Percentiles rank a stretch among this genome's conserved stretches.
Evolutionary conservation across 1,140 invertebrate genomes (phyloP).

Genomic region (Drosophila saltans): DNA sequence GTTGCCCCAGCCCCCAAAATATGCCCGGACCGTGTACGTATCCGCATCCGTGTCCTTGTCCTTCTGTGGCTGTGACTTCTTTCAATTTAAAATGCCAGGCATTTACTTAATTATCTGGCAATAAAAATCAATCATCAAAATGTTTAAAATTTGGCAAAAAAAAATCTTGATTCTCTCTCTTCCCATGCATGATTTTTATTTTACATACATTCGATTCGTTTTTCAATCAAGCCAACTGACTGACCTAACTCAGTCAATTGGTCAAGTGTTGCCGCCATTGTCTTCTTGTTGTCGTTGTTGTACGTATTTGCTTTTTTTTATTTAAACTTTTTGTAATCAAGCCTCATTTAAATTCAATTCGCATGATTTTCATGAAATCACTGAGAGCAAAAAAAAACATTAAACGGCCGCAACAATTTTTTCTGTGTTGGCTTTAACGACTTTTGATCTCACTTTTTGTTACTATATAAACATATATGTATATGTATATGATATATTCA

Average conservation of each 20-base stretch:
- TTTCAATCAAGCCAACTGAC: slow-evolving; percentile 58
- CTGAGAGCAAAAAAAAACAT: slow-evolving; percentile 45
- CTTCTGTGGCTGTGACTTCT: background rate
- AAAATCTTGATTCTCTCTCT: background rate
- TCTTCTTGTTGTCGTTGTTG: slow-evolving; percentile 29
- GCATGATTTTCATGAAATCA: slow-evolving; percentile 76
- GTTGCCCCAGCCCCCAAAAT: slow-evolving; percentile 43
- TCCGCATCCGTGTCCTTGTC: background rate
- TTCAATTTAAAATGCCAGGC: slow-evolving; percentile 8
- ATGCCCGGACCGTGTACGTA: background rate
- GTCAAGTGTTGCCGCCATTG: slow-evolving; percentile 71
- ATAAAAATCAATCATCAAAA: slow-evolving; percentile 74
- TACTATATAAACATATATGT: background rate
- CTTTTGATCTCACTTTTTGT: slow-evolving; percentile 17
- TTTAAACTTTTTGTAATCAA: slow-evolving; percentile 69
- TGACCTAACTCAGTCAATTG: slow-evolving; percentile 65
- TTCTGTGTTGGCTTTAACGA: slow-evolving; percentile 35
- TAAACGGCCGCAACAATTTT: slow-evolving; percentile 29
- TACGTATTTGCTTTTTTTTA: slow-evolving; percentile 18
- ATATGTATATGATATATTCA: background rate
- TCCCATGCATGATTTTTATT: slow-evolving; percentile 21
- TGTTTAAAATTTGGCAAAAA: slow-evolving; percentile 4
- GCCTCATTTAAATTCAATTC: slow-evolving; percentile 75
- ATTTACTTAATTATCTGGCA: slow-evolving; percentile 56
- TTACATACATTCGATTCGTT: slow-evolving; percentile 34